phyloP scores from a whole-genome alignment of 2,888 invertebrate species.

The Bugula neritina region DNA sequence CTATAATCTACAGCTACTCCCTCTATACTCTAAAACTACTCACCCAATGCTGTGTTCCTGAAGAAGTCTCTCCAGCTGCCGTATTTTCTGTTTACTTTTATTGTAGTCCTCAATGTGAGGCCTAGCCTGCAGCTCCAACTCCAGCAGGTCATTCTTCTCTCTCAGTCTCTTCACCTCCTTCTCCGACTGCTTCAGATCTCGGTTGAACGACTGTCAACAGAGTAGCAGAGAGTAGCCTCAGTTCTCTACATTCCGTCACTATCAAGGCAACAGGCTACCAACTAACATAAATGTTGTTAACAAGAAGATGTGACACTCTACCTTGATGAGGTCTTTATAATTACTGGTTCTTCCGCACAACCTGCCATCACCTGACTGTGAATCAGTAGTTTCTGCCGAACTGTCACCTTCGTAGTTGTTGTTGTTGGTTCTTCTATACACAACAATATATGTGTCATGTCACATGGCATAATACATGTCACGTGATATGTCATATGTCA shows the following conservation, averaged over 20 bases:
- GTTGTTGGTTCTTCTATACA: not conserved
- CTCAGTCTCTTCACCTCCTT: slow-evolving; percentile 37
- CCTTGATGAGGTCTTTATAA: slow-evolving; percentile 19
- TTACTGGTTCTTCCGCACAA: not conserved
- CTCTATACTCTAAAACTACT: not conserved
- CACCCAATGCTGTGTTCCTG: slow-evolving; percentile 42
- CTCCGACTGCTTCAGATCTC: slow-evolving; percentile 37
- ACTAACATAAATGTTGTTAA: no score
- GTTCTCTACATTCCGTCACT: no score
- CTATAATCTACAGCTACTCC: not conserved
- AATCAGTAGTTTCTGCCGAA: not conserved
- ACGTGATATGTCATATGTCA: no score
- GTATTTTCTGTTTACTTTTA: slow-evolving; percentile 37
- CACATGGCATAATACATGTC: no score
- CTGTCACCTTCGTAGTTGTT: not conserved
- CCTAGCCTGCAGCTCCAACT: slow-evolving; percentile 39
- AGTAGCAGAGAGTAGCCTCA: no score
- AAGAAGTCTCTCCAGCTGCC: slow-evolving; percentile 40
- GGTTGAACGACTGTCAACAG: slow-evolving; percentile 38
- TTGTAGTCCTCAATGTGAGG: slow-evolving; percentile 42
- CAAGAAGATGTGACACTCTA: no score
- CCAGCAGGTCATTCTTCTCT: slow-evolving; percentile 38
- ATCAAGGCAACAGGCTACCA: no score
- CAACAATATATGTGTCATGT: no score
- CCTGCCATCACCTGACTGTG: slow-evolving; percentile 24